Evolutionary conservation across 2,888 invertebrate genomes (phyloP).

Genomic region (Dione juno): DNA sequence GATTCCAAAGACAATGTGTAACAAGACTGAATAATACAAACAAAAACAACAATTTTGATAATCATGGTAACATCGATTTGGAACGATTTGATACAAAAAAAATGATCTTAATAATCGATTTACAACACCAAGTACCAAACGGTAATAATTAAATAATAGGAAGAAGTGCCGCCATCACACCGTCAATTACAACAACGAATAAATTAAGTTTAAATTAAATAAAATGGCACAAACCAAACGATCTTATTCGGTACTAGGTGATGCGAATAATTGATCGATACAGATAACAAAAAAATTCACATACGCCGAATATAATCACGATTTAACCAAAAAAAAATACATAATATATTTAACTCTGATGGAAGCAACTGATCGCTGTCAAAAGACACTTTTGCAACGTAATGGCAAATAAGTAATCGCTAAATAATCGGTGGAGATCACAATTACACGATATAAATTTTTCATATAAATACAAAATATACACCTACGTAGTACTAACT

Average conservation of each 20-base stretch:
- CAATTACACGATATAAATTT: slow-evolving; percentile 78
- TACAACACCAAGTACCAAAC: slow-evolving; percentile 80
- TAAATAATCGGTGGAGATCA: slow-evolving; percentile 84
- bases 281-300: slow-evolving; percentile 64
- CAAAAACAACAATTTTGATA: slow-evolving; percentile 50
- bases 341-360: slow-evolving; percentile 70
- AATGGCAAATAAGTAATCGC: slow-evolving; percentile 81
- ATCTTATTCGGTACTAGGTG: slow-evolving; percentile 75
- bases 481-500: slow-evolving; percentile 70
- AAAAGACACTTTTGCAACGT: slow-evolving; percentile 72
- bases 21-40: slow-evolving; percentile 37
- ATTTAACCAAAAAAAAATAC: slow-evolving; percentile 64
- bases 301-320: slow-evolving; percentile 68
- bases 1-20: slow-evolving; percentile 46
- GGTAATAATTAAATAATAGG: slow-evolving; percentile 71
- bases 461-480: slow-evolving; percentile 81
- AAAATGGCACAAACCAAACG: slow-evolving; percentile 80
- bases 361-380: slow-evolving; percentile 77
- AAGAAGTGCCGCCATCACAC: slow-evolving; percentile 65
- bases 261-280: slow-evolving; percentile 65
- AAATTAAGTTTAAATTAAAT: slow-evolving; percentile 80
- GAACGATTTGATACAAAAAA: slow-evolving; percentile 59
- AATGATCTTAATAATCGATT: slow-evolving; percentile 67
- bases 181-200: slow-evolving; percentile 65
- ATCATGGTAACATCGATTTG: slow-evolving; percentile 64